phyloP scores from a whole-genome alignment of 1,140 invertebrate species.

The Grapholita molesta region DNA sequence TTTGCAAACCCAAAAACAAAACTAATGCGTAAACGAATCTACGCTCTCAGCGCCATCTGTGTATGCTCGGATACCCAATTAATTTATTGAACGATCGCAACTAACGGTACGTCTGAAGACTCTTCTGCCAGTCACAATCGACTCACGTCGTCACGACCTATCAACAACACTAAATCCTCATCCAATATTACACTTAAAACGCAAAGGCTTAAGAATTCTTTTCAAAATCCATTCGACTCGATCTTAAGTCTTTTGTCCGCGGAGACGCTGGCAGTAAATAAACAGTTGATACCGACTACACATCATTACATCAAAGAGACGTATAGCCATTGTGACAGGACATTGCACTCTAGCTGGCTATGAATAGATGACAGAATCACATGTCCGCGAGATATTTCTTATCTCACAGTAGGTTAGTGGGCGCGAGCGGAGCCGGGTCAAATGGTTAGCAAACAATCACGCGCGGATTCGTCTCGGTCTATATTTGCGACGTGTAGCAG shows the following conservation, averaged over 20 bases:
- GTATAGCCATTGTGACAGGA: constrained; percentile 42
- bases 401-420: constrained; percentile 68
- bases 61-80: constrained; percentile 52
- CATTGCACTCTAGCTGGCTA: constrained; percentile 37
- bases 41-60: constrained; percentile 19
- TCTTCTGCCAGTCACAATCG: constrained; percentile 53
- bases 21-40: neutral
- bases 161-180: neutral
- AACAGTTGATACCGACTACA: constrained; percentile 72
- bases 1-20: neutral
- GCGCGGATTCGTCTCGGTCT: constrained; percentile 57
- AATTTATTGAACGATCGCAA: constrained; percentile 63
- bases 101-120: constrained; percentile 65
- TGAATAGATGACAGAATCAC: constrained; percentile 40
- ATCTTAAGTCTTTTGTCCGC: constrained; percentile 33
- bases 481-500: constrained; percentile 57
- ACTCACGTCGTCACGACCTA: constrained; percentile 14
- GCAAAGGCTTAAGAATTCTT: neutral
- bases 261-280: constrained; percentile 57
- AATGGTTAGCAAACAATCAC: constrained; percentile 62
- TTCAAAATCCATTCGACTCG: neutral
- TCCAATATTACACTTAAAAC: neutral
- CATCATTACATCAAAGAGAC: constrained; percentile 65
- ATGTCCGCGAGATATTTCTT: constrained; percentile 38
- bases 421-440: constrained; percentile 59